Evolutionary conservation across 2,113 vertebrate genomes (phyloP), one percentile per base, ranked within the genome.

Genomic region (Microtus montanus): DNA sequence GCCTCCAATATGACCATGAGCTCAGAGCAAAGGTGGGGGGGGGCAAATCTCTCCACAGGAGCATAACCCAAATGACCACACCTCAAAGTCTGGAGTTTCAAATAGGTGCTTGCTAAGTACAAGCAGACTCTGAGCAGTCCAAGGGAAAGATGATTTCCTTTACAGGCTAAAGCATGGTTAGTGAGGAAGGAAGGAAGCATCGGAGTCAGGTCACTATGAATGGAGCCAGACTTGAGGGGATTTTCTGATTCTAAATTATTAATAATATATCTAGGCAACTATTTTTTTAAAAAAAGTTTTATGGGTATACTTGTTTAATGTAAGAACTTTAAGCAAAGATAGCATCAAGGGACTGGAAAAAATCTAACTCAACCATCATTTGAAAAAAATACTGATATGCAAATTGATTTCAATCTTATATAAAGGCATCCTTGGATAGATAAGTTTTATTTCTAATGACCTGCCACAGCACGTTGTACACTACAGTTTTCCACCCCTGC

Each of bases 251-350:
- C 30, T 49, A 83, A 83, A 58, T 41, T 77, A 30, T 47, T 83
- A 41, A 61, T 24, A 61, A 63, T 9, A 9, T 83, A 61, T 63
- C 58, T 41, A 83, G 58, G 24, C 28, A 66, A 66, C 38, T 64
- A 13, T 52, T 44, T 82, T 89, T 35, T 2, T 11, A 49, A 49
- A 49, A 52, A 52, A 24, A 33, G 11, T 24, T 52, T 78, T 78
- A 84, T 63, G 70, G 26, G 19, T 78, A 30, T 85, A 75, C 44
- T 77, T 91, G 28, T 68, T 85, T 83, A 74, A 41, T 73, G 61
- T 19, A 49, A 84, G 78, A 7, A 3, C 66, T 93, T 90, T 44
- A 95, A 88, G 73, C 41, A 93, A 87, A 87, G 30, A 22, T 80
- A 41, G 35, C 28, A 86, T 30, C 58, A 77, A 58, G 7, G 47